Conservation (phyloP, 1,140 invertebrate species). For the Bombus impatiens region DNA sequence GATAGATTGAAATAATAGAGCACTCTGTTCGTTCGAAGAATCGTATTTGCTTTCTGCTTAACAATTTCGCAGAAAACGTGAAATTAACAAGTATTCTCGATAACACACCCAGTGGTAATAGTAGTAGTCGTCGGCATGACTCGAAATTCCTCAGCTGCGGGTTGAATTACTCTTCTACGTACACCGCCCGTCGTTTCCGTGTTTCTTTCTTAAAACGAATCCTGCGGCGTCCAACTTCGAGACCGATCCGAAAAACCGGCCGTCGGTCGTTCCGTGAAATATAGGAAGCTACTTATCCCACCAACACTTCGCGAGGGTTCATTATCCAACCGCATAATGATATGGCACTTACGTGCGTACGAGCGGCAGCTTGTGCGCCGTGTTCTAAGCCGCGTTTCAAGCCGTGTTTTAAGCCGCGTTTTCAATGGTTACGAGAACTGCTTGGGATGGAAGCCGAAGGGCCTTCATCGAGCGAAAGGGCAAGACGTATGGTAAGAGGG, state of each 20-base stretch:
- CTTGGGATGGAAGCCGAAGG: background rate
- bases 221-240: background rate
- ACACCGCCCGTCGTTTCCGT: slow-evolving; percentile 15
- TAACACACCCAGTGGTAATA: background rate
- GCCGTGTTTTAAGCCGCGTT: slow-evolving; percentile 14
- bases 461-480: background rate
- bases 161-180: background rate
- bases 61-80: background rate
- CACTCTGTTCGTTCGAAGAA: background rate
- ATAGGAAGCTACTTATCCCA: slow-evolving; percentile 65
- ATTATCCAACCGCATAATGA: slow-evolving; percentile 66
- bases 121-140: background rate
- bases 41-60: background rate
- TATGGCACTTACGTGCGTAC: slow-evolving; percentile 62
- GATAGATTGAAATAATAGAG: background rate
- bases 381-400: slow-evolving; percentile 33
- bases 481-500: background rate
- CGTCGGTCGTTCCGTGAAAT: slow-evolving; percentile 45
- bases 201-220: slow-evolving; percentile 31
- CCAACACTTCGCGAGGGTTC: slow-evolving; percentile 54
- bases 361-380: slow-evolving; percentile 58
- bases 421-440: slow-evolving; percentile 58
- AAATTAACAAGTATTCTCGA: background rate
- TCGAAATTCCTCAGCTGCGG: background rate
- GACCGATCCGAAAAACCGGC: slow-evolving; percentile 29